Evolutionary conservation across 2,888 invertebrate genomes (phyloP), one percentile per base, ranked within the genome.

Genomic region (Lagria hirta): DNA sequence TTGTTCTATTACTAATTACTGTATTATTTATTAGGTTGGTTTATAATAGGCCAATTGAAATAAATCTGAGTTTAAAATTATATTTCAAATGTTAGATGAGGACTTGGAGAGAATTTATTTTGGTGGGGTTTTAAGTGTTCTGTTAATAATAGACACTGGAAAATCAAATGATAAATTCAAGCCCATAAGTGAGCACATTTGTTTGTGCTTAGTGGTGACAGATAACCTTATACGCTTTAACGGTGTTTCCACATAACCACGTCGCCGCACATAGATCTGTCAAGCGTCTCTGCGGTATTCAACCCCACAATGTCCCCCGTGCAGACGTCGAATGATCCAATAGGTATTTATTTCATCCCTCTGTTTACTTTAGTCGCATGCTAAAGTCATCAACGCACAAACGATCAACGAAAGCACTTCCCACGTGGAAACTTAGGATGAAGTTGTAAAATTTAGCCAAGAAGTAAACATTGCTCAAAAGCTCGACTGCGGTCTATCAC

Each of bases 171-270:
- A 57, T 57, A 57, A 61, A 60, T 60, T 58, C 57, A 49, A 59
- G 65, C 61, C 57, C 52, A 54, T 57, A 57, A 35, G 36, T 52
- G 38, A 52, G 58, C 54, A 58, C 60, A 61, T 60, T 63, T 58
- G 58, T 58, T 59, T 59, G 60, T 58, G 58, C 58, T 63, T 64
- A 64, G 61, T 57, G 59, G 58, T 64, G 66, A 66, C 66, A 63
- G 63, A 66, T 66, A 61, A 62, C 64, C 64, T 61, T 61, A 60
- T 61, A 57, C 56, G 58, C n/a, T 51, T 51, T 59, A 58, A 58
- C 56, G 57, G 54, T 54, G 49, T 54, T 54, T 46, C 55, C 52
- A 60, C 61, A 59, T 54, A 57, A 59, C 60, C 60, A 42, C 61
- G 54, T 49, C 52, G 57, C 61, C 60, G 60, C 61, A 63, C 60